Evolutionary conservation across 2,797 vertebrate genomes (phyloP).

Genomic region (Hyperoplus immaculatus): DNA sequence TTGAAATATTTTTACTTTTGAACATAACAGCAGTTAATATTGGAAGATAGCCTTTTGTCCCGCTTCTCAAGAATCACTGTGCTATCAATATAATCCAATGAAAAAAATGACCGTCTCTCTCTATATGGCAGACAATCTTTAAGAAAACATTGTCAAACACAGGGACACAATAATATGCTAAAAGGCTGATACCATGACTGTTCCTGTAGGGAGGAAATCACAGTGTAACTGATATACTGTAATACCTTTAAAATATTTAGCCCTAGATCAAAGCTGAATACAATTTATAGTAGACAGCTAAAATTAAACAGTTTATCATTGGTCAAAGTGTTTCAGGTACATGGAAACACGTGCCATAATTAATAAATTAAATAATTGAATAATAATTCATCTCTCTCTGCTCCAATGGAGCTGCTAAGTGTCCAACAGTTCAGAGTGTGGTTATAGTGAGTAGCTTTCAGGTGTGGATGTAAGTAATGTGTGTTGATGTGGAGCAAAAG

Average conservation of each 20-base stretch:
- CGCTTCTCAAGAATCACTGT: background rate
- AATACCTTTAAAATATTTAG: background rate
- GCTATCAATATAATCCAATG: background rate
- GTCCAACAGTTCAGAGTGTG: background rate
- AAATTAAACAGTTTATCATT: background rate
- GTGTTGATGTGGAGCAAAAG: background rate
- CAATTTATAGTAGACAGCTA: background rate
- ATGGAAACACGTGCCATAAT: background rate
- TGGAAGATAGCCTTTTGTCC: too few relatives aligned
- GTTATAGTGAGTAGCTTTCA: background rate
- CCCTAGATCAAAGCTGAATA: background rate
- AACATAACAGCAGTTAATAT: too few relatives aligned
- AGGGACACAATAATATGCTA: background rate
- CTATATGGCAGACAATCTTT: background rate
- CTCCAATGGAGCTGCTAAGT: background rate
- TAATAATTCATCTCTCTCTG: background rate
- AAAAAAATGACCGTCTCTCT: background rate
- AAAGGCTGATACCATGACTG: background rate
- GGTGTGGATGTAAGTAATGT: background rate
- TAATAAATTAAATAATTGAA: background rate
- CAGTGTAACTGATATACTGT: background rate
- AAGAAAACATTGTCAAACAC: constrained; percentile 1
- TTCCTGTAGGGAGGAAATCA: background rate
- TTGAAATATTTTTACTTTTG: too few relatives aligned
- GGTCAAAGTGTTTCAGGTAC: background rate